Evolutionary conservation across 2,797 vertebrate species (phyloP), one percentile per base, ranked within the genome.

Genomic region (Ptychobarbus kaznakovi): DNA sequence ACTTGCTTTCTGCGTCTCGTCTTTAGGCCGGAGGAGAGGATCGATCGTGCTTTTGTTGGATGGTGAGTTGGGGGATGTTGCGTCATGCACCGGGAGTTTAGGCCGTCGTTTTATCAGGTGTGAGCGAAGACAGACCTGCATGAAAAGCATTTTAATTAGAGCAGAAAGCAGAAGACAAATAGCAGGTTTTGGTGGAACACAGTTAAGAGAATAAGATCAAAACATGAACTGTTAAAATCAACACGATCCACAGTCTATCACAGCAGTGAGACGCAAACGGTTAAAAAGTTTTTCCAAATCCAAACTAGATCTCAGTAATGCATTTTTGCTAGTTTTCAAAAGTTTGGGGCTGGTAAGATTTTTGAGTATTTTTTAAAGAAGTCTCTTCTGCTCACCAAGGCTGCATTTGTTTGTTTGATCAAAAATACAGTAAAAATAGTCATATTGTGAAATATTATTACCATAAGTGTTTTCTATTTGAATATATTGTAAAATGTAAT

Each of bases 51-150:
- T 82, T 44, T 44, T 56, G 68, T 72, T 25, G 69, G 61, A 65
- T n/a, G 40, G 51, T 83, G 65, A 68, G 86, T 79, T 84, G 49
- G 66, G 80, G 20, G 72, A 76, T 65, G 85, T 90, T 90, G 86
- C 89, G 70, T 88, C 89, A 88, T 73, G 63, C 80, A 10, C n/a
- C 10, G 18, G 35, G 63, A 74, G 61, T 79, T 82, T 46, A 25
- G 25, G 74, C 40, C 74, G 38, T 63, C 11, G 1, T 72, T 72
- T 85, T 88, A 87, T 87, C 76, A 79, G 69, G 75, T 77, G 22
- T 13, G 35, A 63, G 63, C 81, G 49, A 72, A 56, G 68, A 28
- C 49, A 11, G 6, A 74, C 74, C 49, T 38, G 15, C 44, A 40
- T 42, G 63, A 78, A 78, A 56, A 49, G 25, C 42, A n/a, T 87